Conservation (phyloP, 2,888 invertebrate species). For the Caradrina kadenii region DNA sequence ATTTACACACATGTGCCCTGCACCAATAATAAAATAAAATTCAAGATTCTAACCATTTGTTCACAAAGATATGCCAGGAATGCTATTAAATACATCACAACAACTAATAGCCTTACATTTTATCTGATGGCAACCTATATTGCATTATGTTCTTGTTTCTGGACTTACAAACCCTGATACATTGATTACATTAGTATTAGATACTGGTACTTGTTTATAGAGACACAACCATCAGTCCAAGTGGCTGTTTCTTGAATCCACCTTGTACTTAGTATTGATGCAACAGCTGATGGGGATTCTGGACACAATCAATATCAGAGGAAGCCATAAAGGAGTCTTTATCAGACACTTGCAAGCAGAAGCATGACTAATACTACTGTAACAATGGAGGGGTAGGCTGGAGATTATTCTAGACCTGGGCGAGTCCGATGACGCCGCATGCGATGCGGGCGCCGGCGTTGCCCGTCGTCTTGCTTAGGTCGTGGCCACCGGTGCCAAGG, state of each 20-base stretch:
- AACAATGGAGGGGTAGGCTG: conserved; percentile 23
- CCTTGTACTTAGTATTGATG: conserved; percentile 18
- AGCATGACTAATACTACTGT: conserved; percentile 45
- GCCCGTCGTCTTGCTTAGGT: conserved; percentile 97
- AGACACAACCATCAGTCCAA: conserved; percentile 32
- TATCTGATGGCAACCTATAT: conserved; percentile 36
- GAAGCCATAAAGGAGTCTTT: conserved; percentile 15
- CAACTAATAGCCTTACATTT: conserved; percentile 65
- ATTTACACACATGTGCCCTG: conserved; percentile 69
- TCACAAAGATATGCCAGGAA: conserved; percentile 70
- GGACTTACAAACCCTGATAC: conserved; percentile 33
- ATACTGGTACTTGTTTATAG: conserved; percentile 35
- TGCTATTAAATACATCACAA: conserved; percentile 66
- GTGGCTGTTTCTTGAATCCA: conserved; percentile 12
- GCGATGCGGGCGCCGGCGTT: conserved; percentile 98
- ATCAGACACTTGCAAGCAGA: conserved; percentile 39
- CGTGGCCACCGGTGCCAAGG: conserved; percentile 97
- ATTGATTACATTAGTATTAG: conserved; percentile 43
- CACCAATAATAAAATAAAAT: conserved; percentile 73
- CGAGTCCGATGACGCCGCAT: conserved; percentile 96
- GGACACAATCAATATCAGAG: conserved; percentile 9
- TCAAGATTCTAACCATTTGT: conserved; percentile 64
- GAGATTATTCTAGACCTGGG: conserved; percentile 70
- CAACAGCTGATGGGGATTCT: background rate
- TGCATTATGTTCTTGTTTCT: conserved; percentile 21